These are phyloP conservation scores for Myotis findleyi DNA, from an alignment of 2,797 vertebrate species.

Conservation along the genomic window DNA sequence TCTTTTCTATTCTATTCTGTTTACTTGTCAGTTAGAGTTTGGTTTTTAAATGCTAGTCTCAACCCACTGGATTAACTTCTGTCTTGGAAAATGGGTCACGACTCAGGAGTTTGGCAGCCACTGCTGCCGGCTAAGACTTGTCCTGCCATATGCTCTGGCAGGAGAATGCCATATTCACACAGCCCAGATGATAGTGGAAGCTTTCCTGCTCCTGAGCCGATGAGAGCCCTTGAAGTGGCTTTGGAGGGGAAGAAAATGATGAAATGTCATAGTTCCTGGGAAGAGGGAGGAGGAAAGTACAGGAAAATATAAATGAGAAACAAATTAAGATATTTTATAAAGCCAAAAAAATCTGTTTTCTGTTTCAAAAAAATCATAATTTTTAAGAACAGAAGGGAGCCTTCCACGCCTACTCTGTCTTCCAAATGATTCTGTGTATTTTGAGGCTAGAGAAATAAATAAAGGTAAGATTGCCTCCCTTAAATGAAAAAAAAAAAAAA, in stretches of 20 bases:
- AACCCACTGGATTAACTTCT: constrained; percentile 22
- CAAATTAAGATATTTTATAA: constrained; percentile 7
- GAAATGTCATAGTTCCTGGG: not conserved
- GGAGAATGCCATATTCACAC: not conserved
- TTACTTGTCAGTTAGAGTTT: constrained; percentile 34
- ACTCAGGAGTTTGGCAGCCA: constrained; percentile 31
- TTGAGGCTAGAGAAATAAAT: constrained; percentile 59
- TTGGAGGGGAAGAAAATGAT: not conserved
- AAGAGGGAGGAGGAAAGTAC: not conserved
- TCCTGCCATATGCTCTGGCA: not conserved
- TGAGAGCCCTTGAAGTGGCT: not conserved
- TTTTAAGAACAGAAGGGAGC: constrained; percentile 56
- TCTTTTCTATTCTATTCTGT: constrained; percentile 11
- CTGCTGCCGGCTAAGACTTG: not conserved
- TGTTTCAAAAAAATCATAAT: constrained; percentile 29
- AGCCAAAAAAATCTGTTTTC: constrained; percentile 48
- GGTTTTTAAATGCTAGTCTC: constrained; percentile 54
- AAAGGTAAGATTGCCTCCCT: constrained; percentile 32
- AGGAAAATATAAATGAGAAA: constrained; percentile 41
- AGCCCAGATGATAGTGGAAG: no score
- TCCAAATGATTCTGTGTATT: constrained; percentile 52
- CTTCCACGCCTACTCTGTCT: constrained; percentile 19
- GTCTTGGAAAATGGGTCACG: not conserved
- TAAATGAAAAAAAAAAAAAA: constrained; percentile 13
- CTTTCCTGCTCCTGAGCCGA: not conserved